Evolutionary conservation across 2,888 invertebrate genomes (phyloP).

Genomic region (Drosophila gaucha): DNA sequence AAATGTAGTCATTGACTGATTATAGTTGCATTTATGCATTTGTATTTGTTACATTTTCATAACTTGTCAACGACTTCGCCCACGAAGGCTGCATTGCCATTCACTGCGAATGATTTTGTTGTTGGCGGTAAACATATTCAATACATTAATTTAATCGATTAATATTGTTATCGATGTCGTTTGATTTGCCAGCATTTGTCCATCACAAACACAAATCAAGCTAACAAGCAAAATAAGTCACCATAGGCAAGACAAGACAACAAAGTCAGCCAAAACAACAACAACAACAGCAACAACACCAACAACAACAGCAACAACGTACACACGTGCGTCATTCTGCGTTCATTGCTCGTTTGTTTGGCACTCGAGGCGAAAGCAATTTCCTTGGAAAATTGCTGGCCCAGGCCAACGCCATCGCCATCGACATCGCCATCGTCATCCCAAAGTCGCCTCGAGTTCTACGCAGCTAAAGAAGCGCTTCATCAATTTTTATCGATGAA

Average conservation of each 20-base stretch:
- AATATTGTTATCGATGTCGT: constrained; percentile 9
- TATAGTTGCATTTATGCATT: too few relatives aligned
- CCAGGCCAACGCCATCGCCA: constrained; percentile 24
- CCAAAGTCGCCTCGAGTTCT: constrained; percentile 60
- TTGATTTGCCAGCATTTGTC: constrained; percentile 24
- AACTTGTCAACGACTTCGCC: neutral
- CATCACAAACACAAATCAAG: constrained; percentile 53
- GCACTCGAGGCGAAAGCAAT: constrained; percentile 78
- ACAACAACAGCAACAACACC: neutral
- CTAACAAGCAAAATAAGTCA: constrained; percentile 63
- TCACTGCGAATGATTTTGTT: neutral
- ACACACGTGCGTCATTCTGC: constrained; percentile 38
- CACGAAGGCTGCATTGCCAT: too few relatives aligned
- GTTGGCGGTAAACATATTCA: neutral
- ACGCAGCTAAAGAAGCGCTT: constrained; percentile 62
- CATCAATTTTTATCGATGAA: constrained; percentile 81
- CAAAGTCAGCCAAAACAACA: constrained; percentile 20
- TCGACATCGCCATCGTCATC: constrained; percentile 10
- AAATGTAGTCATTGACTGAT: neutral
- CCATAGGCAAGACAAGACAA: constrained; percentile 26
- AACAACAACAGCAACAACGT: constrained; percentile 9
- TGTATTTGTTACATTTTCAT: too few relatives aligned
- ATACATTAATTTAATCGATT: neutral
- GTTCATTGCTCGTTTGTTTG: constrained; percentile 57
- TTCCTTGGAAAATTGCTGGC: constrained; percentile 80